phyloP scores from a whole-genome alignment of 2,113 vertebrate genomes.

The Microcebus jonahi region DNA sequence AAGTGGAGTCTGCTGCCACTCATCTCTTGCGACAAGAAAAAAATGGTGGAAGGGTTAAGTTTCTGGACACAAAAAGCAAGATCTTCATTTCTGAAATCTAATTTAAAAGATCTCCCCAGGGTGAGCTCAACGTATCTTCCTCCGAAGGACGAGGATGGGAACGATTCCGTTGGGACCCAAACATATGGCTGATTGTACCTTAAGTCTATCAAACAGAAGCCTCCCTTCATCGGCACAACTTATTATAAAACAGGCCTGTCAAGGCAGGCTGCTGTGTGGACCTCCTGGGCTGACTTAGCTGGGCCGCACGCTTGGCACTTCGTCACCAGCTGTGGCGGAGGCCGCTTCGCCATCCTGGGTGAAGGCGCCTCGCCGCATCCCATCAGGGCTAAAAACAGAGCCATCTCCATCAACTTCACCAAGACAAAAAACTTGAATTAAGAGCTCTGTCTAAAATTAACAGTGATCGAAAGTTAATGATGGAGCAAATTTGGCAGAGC shows the following conservation, averaged over 20 bases:
- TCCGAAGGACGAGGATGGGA: neutral
- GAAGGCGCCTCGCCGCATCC: constrained; percentile 8
- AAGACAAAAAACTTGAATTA: constrained; percentile 64
- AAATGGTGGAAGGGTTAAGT: neutral
- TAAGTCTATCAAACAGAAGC: fast-evolving
- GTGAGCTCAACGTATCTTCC: neutral
- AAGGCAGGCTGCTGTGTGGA: fast-evolving
- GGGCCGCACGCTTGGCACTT: neutral
- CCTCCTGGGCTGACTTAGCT: neutral
- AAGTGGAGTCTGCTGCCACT: fast-evolving
- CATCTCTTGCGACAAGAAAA: neutral
- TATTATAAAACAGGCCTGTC: neutral
- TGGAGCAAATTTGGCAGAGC: constrained; percentile 75
- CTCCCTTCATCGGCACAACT: neutral
- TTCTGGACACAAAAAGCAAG: neutral
- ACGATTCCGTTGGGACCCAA: neutral
- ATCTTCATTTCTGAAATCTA: neutral
- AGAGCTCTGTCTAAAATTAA: constrained; percentile 76
- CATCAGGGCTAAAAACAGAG: neutral
- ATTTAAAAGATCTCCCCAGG: neutral
- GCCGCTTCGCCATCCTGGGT: fast-evolving
- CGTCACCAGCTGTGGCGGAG: neutral
- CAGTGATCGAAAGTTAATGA: constrained; percentile 82
- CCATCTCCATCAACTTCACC: constrained; percentile 74
- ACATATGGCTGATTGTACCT: fast-evolving